Evolutionary conservation across 2,797 vertebrate species (phyloP), one percentile per base, ranked within the genome.

Genomic region (Manis crassicaudata): DNA sequence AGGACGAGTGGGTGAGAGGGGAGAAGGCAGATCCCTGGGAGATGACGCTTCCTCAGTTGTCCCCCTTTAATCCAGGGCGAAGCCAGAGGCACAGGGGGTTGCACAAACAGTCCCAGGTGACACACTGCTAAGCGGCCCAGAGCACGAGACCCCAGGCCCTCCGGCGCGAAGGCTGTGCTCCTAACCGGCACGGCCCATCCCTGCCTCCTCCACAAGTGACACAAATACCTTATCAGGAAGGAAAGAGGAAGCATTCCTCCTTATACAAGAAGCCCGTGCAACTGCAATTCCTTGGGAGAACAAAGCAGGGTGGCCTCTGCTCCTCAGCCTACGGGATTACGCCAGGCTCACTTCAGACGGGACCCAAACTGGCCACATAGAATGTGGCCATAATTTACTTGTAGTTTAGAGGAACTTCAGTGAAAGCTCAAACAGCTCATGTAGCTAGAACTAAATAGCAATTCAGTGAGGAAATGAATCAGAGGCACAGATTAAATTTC

Each of bases 391-490:
- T 82, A 67, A 96, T 92, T 76, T 75, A 54, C 56, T 52, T 50
- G 88, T 43, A 65, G 27, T 86, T 94, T 73, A 82, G 63, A 79
- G 62, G n/a, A 40, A 52, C 76, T 96, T 94, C 70, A 79, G 43
- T 62, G 81, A 37, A 84, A 76, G 43, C 23, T 52, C 54, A 84
- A 60, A 70, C 65, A 90, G 72, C 76, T 87, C 88, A 40, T n/a
- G 25, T 25, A 75, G 56, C 56, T 79, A 54, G n/a, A 85, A 50
- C 43, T 68, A 90, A 94, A 80, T 37, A 86, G 80, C 27, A 92
- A 50, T 72, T 95, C 90, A 94, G 94, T 92, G 94, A 72, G 82
- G 58, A 88, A 96, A 90, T 88, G 94, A 96, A 96, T 94, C 85
- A 93, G 54, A 96, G 73, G 79, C 25, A 85, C 17, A 94, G 85